Evolutionary conservation across 2,888 invertebrate genomes (phyloP), one percentile per base, ranked within the genome.

Genomic region (Notocelia uddmanniana): DNA sequence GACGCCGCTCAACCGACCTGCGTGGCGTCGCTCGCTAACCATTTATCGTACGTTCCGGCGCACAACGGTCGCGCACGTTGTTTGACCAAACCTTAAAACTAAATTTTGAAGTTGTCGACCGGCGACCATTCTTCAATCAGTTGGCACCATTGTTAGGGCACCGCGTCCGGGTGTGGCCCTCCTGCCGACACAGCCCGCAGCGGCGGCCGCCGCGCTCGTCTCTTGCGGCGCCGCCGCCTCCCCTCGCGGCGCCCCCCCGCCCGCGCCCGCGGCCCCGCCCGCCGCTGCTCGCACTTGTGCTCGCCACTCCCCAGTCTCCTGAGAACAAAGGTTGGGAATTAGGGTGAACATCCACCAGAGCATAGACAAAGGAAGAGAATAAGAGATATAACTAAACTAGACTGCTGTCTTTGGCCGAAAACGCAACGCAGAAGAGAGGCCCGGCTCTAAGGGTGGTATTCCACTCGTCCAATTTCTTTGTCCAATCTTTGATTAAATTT

Each of bases 121-220:
- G 5, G 45, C 45, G 1, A n/a, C 13, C 13, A 41, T 13, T n/a
- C 5, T 45, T 23, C 13, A 54, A 18, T 67, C 45, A 69, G 58
- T 34, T 3, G 41, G 41, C 52, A 21, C 69, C 54, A 58, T 77
- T 76, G 50, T 83, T 87, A 1, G 96, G 96, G 80, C 96, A 96
- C 71, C 94, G 93, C 45, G 79, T 85, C 69, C 94, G 91, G 0
- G 92, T 95, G 80, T 96, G 96, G 13, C 96, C 98, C 91, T 96
- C 96, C 80, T 96, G 94, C 10, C 96, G 95, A 85, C 98, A 98
- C 60, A 95, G 80, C 0, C 97, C 95, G 85, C 97, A 98, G 82
- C 95, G 96, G 72, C 97, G 92, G 62, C 90, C 89, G 64, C 90
- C 89, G 0, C 85, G 8, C 2, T 57, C 78, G 13, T 67, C 74